These are phyloP conservation scores for Drosophila melanosoma DNA, from an alignment of 2,888 invertebrate species.

Conservation along the genomic window DNA sequence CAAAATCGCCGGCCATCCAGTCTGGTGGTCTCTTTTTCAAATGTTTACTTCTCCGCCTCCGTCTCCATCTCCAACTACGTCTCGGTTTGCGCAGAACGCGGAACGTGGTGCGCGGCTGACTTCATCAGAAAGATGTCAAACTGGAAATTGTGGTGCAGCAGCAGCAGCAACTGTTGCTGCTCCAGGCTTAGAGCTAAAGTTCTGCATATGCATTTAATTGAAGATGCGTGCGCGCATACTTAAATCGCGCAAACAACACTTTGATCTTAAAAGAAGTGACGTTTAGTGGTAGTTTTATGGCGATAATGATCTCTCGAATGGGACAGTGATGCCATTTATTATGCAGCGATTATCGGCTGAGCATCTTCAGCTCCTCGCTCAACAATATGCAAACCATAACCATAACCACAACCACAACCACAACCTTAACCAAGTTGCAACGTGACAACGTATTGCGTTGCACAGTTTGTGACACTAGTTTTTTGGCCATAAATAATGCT, in stretches of 20 bases:
- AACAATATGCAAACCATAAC: slow-evolving; percentile 17
- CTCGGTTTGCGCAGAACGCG: not conserved
- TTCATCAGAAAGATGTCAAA: slow-evolving; percentile 67
- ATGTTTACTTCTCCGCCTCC: not conserved
- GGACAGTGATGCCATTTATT: slow-evolving; percentile 84
- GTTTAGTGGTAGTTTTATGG: slow-evolving; percentile 84
- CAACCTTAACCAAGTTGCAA: slow-evolving; percentile 7
- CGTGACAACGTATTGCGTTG: slow-evolving; percentile 29
- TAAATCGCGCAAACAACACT: slow-evolving; percentile 83
- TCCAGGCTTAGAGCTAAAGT: slow-evolving; percentile 12
- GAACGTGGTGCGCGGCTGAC: slow-evolving; percentile 22
- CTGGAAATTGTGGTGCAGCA: slow-evolving; percentile 56
- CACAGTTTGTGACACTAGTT: slow-evolving; percentile 41
- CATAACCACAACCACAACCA: slow-evolving; percentile 4
- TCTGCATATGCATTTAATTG: slow-evolving; percentile 74
- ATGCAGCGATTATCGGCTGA: slow-evolving; percentile 68
- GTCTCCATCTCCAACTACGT: not conserved
- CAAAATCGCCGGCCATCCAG: slow-evolving; percentile 29
- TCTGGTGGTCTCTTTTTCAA: slow-evolving; percentile 60
- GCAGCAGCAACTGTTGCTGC: slow-evolving; percentile 22
- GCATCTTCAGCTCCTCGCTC: slow-evolving; percentile 12
- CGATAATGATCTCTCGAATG: slow-evolving; percentile 83
- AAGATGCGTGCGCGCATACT: slow-evolving; percentile 82
- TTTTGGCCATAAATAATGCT: not conserved
- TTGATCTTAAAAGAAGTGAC: slow-evolving; percentile 84